Evolutionary conservation across 2,113 vertebrate genomes (phyloP).

Genomic region (Dicentrarchus labrax): DNA sequence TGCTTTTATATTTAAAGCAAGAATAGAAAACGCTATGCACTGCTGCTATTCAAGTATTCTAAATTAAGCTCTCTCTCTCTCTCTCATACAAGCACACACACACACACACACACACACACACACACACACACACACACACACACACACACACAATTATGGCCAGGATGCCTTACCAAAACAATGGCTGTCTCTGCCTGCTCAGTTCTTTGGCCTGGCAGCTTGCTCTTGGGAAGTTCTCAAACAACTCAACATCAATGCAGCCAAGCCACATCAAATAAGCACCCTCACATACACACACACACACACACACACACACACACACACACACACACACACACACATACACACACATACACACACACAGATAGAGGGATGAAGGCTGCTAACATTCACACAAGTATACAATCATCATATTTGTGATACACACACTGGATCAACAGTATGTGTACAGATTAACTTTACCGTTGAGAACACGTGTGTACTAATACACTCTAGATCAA

Average conservation of each 20-base stretch:
- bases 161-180: constrained; percentile 75
- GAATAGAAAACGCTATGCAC: constrained; percentile 67
- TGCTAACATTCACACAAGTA: constrained; percentile 35
- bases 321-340: constrained; percentile 9
- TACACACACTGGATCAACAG: constrained; percentile 43
- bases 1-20: constrained; percentile 35
- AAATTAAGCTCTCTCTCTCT: constrained; percentile 36
- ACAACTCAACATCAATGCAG: constrained; percentile 66
- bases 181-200: constrained; percentile 74
- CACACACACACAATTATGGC: constrained; percentile 45
- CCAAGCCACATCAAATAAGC: constrained; percentile 78
- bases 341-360: constrained; percentile 30
- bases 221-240: constrained; percentile 75
- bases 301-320: constrained; percentile 24
- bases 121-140: constrained; percentile 10
- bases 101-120: constrained; percentile 37
- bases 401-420: constrained; percentile 30
- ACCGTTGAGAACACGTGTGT: constrained; percentile 17
- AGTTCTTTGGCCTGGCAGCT: constrained; percentile 57
- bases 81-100: neutral
- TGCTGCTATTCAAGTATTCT: constrained; percentile 39
- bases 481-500: constrained; percentile 50
- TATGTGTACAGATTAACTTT: constrained; percentile 21
- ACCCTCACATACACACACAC: constrained; percentile 20
- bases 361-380: constrained; percentile 32